Base-by-base conservation (phyloP, 2,888 invertebrate genomes). In the Amphipoea lucens region DNA sequence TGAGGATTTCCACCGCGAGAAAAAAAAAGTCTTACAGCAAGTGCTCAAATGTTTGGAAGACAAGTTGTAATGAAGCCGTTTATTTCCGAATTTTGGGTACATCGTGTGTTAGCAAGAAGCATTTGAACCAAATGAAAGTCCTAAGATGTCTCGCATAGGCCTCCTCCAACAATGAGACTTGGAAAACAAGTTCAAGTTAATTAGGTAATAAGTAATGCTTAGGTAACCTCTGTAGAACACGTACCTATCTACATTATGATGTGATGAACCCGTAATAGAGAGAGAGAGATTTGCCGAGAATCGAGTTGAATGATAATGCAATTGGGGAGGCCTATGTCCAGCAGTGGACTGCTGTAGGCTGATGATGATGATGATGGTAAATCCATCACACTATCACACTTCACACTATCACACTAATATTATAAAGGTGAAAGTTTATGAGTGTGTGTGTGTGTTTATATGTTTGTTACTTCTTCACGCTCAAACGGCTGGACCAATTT, bases 201-300 rank as follows among this genome's bases (percentile, higher is more conserved):
- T 14, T 12, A n/a, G n/a, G n/a, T n/a, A 36, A 36, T 29, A 36
- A 23, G 20, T 45, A 54, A 20, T 29, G n/a, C 1, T 23, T 70
- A 9, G 51, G 4, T 70, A n/a, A 51, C 20, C 51, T 74, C n/a
- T 69, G 69, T 7, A 62, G 72, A 42, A 42, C 45, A 66, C 63
- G n/a, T n/a, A n/a, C n/a, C n/a, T n/a, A 17, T 1, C 12, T 14
- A 73, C 23, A 48, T n/a, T 40, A 74, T 40, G 36, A 42, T 48
- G 74, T 84, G 81, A 80, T 83, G 76, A 86, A 72, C 17, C 67
- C 29, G 7, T 20, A 7, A 48, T 4, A 42, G n/a, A 67, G n/a
- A 17, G n/a, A 40, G 5, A 45, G 45, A 29, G 29, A 48, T 11
- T 45, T 12, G n/a, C 5, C n/a, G 20, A 36, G 9, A 62, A 36